Base-by-base conservation (phyloP, 2,888 invertebrate genomes). In the Pammene aurita region DNA sequence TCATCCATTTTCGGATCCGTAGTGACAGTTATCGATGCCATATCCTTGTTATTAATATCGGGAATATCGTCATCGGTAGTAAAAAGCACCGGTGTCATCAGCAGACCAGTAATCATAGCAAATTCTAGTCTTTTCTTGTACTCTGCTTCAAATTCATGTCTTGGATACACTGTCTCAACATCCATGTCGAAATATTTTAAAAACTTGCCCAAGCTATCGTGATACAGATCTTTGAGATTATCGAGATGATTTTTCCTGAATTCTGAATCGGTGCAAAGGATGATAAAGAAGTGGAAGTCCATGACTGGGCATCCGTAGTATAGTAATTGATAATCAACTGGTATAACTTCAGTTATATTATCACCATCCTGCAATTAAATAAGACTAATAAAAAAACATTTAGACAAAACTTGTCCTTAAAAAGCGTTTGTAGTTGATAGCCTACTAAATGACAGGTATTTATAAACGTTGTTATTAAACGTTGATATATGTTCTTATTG, bases 231-330 rank as follows among this genome's bases (percentile, higher is more conserved):
- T 55, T 84, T 85, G 0, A 88, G 71, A 18, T 80, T 18, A 1
- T 73, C 58, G 44, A 85, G 44, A 60, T 88, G 80, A 0, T 74
- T 58, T n/a, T 68, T 76, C 13, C 87, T 77, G 41, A 87, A 84
- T 9, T 81, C 50, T 14, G 76, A 74, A 62, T 86, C 85, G 0
- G 85, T 83, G 9, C 78, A 72, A 2, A 67, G 67, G 46, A 79
- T 80, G 13, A 87, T 78, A 54, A 87, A 83, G 55, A 78, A 84
- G 0, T 86, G 5, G 1, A 88, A 74, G 55, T 88, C 88, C 6
- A 75, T 48, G 0, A 84, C 55, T 0, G 85, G 86, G 60, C 76
- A 78, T 1, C 85, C 85, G 64, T 76, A 82, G 72, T 78, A 71
- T 0, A 80, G 63, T 0, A 83, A 38, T 61, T 88, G 87, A 48